phyloP scores from a whole-genome alignment of 2,888 invertebrate species.

The Entomobrya proxima region DNA sequence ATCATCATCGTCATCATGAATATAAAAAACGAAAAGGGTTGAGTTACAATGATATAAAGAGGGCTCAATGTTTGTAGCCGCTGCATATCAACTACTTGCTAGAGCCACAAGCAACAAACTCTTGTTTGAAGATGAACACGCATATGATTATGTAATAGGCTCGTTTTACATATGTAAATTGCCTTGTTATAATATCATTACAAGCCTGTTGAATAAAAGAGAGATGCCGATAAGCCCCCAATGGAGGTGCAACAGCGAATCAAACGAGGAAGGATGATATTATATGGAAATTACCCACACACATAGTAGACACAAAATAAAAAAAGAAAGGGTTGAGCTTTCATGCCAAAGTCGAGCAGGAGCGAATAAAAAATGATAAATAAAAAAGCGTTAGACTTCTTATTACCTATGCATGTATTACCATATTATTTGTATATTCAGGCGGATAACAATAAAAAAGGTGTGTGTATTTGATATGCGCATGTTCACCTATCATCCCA shows the following conservation, averaged over 20 bases:
- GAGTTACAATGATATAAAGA: conserved; percentile 26
- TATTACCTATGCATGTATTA: conserved; percentile 34
- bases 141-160: conserved; percentile 63
- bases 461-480: neutral
- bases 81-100: neutral
- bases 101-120: neutral
- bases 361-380: conserved; percentile 46
- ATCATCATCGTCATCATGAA: conserved; percentile 18
- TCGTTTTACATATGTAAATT: conserved; percentile 65
- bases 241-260: conserved; percentile 61
- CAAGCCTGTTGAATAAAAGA: conserved; percentile 52
- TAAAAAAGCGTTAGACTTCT: conserved; percentile 13
- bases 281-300: conserved; percentile 58
- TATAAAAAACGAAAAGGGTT: conserved; percentile 60
- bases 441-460: neutral
- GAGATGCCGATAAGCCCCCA: conserved; percentile 45
- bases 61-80: neutral
- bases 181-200: conserved; percentile 57
- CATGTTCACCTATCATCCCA: neutral
- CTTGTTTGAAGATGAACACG: conserved; percentile 31
- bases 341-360: conserved; percentile 22
- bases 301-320: conserved; percentile 4
- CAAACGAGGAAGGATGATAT: conserved; percentile 53
- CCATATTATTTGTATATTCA: conserved; percentile 21
- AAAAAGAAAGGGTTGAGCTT: conserved; percentile 63